Evolutionary conservation across 2,888 invertebrate species (phyloP).

Genomic region (Chirona hameri): DNA sequence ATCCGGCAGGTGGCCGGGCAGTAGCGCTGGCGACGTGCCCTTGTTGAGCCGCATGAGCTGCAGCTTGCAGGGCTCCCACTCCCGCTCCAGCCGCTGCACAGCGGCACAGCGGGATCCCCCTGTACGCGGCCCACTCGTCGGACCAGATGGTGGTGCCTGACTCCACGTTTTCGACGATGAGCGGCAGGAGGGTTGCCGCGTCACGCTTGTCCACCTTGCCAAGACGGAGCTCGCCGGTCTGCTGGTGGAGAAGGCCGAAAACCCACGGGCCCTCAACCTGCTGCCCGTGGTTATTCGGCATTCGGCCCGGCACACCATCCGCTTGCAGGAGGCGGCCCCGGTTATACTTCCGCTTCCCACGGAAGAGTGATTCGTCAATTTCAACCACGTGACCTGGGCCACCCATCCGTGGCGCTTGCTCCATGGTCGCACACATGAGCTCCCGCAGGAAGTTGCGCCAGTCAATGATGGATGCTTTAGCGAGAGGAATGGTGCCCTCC

Average conservation of each 20-base stretch:
- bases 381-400: neutral
- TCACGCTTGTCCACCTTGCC: neutral
- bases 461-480: neutral
- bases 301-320: neutral
- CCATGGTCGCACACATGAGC: neutral
- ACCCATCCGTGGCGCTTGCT: neutral
- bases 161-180: neutral
- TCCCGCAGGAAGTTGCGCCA: neutral
- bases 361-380: neutral
- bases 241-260: neutral
- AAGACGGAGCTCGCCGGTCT: neutral
- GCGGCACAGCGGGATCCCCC: neutral
- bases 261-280: neutral
- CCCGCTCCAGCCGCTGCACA: too few species aligned
- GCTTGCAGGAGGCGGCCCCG: neutral
- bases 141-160: neutral
- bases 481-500: neutral
- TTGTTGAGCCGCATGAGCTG: too few species aligned
- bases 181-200: neutral
- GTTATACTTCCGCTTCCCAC: neutral
- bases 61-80: too few species aligned
- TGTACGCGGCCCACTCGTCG: neutral
- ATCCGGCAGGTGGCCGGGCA: too few species aligned
- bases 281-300: neutral
- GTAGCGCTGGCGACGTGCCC: too few species aligned